A percentile compares a stretch with the other conserved stretches of the same genome.
phyloP scores from a whole-genome alignment of 2,888 invertebrate genomes.

The Drosophila acutilabella region DNA sequence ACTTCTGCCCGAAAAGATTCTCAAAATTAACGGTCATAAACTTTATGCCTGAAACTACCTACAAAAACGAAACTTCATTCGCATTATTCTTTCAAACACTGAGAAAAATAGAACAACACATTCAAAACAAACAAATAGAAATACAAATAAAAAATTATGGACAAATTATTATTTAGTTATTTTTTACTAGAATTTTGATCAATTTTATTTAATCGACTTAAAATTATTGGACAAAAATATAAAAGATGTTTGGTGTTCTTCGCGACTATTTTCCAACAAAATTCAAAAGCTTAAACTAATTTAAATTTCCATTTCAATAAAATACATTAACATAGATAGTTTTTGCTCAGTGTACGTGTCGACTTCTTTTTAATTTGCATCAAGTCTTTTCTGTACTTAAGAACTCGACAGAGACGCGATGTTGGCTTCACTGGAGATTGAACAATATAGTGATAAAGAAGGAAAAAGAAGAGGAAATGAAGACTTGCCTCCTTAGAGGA shows the following conservation, averaged over 20 bases:
- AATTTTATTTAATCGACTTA: too few species aligned
- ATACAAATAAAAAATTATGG: too few species aligned
- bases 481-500: too few species aligned
- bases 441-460: constrained; percentile 1
- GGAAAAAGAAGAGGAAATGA: too few species aligned
- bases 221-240: too few species aligned
- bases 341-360: not conserved
- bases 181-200: too few species aligned
- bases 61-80: constrained; percentile 17
- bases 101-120: not conserved
- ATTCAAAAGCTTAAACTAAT: too few species aligned
- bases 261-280: too few species aligned
- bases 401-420: constrained; percentile 8
- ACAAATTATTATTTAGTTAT: too few species aligned
- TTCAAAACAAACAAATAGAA: not conserved
- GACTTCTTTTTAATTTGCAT: constrained; percentile 39
- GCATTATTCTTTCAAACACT: not conserved
- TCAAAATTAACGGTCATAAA: constrained; percentile 46
- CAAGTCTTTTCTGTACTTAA: constrained; percentile 29
- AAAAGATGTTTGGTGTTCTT: too few species aligned
- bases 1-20: constrained; percentile 8
- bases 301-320: too few species aligned
- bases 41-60: constrained; percentile 54
- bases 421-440: constrained; percentile 10
- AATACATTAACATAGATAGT: too few species aligned